A percentile compares a stretch with the other conserved stretches of the same genome.
These are phyloP conservation scores for Salpingus planirostris DNA, from an alignment of 2,888 invertebrate species.

Conservation along the genomic window DNA sequence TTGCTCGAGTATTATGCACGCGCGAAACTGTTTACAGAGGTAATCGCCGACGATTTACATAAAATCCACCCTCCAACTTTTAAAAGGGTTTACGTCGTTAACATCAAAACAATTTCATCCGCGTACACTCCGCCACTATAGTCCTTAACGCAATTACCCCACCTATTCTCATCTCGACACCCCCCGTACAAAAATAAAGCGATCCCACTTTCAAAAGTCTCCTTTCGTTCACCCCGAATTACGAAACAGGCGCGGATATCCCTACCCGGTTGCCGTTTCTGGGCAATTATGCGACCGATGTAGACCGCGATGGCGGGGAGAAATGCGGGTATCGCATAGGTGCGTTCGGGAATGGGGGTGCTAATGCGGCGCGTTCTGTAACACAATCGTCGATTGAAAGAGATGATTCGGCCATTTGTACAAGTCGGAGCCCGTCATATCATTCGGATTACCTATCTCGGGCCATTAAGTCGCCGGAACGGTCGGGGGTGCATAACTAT, in stretches of 20 bases:
- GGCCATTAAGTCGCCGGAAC: constrained; percentile 21
- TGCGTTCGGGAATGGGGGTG: constrained; percentile 8
- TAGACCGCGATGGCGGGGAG: background rate
- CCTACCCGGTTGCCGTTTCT: too few species aligned
- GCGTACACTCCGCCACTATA: too few species aligned
- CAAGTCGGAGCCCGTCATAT: constrained; percentile 10
- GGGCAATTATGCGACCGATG: too few species aligned
- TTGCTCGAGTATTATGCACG: constrained; percentile 28
- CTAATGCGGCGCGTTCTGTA: constrained; percentile 13
- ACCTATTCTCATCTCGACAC: too few species aligned
- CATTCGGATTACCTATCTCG: constrained; percentile 18
- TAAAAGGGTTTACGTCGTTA: constrained; percentile 16
- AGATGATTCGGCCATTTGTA: constrained; percentile 15
- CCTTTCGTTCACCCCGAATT: too few species aligned
- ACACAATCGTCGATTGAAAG: constrained; percentile 16
- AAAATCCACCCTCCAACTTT: constrained; percentile 20
- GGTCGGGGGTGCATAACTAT: too few species aligned
- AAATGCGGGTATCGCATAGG: background rate
- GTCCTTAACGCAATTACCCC: too few species aligned
- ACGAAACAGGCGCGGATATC: too few species aligned
- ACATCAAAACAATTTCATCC: constrained; percentile 16
- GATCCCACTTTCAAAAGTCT: too few species aligned
- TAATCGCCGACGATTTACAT: constrained; percentile 26
- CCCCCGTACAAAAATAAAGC: too few species aligned
- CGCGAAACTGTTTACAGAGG: constrained; percentile 28